phyloP scores from a whole-genome alignment of 2,113 vertebrate genomes.

The Nothoprocta pentlandii region DNA sequence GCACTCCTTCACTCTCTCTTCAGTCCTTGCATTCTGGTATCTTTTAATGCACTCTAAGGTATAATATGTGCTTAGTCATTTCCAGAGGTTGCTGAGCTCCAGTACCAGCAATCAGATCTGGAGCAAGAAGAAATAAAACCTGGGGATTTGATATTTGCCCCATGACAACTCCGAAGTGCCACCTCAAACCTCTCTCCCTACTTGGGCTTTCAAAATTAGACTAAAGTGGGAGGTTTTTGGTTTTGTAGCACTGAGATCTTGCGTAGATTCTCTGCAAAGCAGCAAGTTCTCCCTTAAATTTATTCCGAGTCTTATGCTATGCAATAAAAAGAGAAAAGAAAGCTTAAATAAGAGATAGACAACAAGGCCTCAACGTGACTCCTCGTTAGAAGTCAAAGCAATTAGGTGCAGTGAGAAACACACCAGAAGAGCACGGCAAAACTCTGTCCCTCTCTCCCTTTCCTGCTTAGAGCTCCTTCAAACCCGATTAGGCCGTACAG shows the following conservation, averaged over 20 bases:
- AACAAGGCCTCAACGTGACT: not conserved
- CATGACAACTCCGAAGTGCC: not conserved
- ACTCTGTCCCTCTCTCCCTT: too few relatives aligned
- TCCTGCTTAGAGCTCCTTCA: not conserved
- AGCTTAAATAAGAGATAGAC: not conserved
- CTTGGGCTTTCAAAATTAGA: not conserved
- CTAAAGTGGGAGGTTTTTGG: too few relatives aligned
- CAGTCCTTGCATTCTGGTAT: not conserved
- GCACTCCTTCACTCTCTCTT: not conserved
- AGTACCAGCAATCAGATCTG: not conserved
- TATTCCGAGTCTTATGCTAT: not conserved
- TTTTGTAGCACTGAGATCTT: not conserved
- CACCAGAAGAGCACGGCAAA: too few relatives aligned
- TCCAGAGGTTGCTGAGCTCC: not conserved
- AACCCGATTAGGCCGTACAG: accelerated
- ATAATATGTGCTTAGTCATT: not conserved
- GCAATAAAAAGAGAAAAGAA: not conserved
- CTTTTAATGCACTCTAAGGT: too few relatives aligned
- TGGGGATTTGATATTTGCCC: not conserved
- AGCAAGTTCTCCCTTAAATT: not conserved
- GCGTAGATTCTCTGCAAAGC: not conserved
- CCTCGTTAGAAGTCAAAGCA: not conserved
- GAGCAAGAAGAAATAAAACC: not conserved
- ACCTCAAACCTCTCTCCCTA: not conserved
- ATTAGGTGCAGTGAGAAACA: too few relatives aligned